These are phyloP conservation scores for Caradrina kadenii DNA, from an alignment of 2,888 invertebrate species.

Conservation along the genomic window DNA sequence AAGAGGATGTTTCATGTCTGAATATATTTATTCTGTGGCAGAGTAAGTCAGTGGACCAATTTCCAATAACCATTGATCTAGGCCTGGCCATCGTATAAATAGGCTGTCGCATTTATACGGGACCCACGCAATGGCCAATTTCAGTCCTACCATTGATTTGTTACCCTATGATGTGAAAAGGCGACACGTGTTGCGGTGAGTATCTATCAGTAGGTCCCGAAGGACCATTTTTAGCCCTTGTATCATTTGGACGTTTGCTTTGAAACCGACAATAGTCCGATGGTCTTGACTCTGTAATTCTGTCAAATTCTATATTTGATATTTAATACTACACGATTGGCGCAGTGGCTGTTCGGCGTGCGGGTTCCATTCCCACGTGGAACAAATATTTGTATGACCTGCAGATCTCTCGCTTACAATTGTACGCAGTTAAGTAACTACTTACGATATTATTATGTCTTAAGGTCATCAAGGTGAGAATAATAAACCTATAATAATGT, in stretches of 20 bases:
- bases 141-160: constrained; percentile 52
- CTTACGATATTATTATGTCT: not conserved
- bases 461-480: not conserved
- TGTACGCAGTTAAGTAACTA: no score
- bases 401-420: no score
- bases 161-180: constrained; percentile 35
- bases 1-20: not conserved
- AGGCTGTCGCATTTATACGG: constrained; percentile 40
- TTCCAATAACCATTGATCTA: constrained; percentile 62
- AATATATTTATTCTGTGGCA: constrained; percentile 28
- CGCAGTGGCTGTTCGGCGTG: no score
- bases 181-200: constrained; percentile 25
- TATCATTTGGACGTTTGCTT: no score
- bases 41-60: constrained; percentile 49
- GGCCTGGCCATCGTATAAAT: constrained; percentile 32
- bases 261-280: no score
- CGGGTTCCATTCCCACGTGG: no score
- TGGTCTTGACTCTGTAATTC: no score
- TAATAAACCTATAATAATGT: not conserved
- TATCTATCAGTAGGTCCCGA: constrained; percentile 23
- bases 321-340: no score
- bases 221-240: constrained; percentile 6
- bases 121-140: constrained; percentile 46
- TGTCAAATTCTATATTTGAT: no score
- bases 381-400: no score